These are phyloP conservation scores for Adrianichthys oophorus DNA, from an alignment of 2,797 vertebrate species.

Conservation along the genomic window DNA sequence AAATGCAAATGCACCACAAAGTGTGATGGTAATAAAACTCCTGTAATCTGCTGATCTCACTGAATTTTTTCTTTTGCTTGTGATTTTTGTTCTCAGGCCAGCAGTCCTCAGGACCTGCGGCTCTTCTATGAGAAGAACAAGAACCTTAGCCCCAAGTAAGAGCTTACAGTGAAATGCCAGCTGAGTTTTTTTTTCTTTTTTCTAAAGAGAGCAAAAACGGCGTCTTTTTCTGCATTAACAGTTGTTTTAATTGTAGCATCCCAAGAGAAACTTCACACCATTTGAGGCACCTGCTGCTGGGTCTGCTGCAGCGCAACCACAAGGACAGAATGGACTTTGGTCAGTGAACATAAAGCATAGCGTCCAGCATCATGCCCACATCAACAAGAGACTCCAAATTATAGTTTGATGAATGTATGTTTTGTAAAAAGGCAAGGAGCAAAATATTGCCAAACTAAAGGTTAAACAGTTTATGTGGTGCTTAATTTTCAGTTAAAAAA, in stretches of 20 bases:
- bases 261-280: constrained; percentile 94
- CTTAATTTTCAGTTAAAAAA: too few species aligned
- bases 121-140: constrained; percentile 98
- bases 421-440: neutral
- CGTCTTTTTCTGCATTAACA: neutral
- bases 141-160: constrained; percentile 94
- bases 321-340: constrained; percentile 97
- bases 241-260: constrained; percentile 79
- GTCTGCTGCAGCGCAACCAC: constrained; percentile 90
- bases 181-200: neutral
- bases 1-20: neutral
- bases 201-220: neutral
- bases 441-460: neutral
- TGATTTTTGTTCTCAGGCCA: constrained; percentile 79
- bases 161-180: constrained; percentile 41
- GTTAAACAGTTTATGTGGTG: too few species aligned
- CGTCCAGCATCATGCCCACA: neutral
- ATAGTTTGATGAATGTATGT: neutral
- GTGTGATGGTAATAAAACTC: neutral
- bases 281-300: constrained; percentile 89
- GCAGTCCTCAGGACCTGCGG: constrained; percentile 96
- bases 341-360: constrained; percentile 59
- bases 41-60: neutral
- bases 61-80: constrained; percentile 1
- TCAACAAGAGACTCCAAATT: neutral